Base-by-base conservation (phyloP, 2,113 vertebrate species). In the Cephalophus harveyi region DNA sequence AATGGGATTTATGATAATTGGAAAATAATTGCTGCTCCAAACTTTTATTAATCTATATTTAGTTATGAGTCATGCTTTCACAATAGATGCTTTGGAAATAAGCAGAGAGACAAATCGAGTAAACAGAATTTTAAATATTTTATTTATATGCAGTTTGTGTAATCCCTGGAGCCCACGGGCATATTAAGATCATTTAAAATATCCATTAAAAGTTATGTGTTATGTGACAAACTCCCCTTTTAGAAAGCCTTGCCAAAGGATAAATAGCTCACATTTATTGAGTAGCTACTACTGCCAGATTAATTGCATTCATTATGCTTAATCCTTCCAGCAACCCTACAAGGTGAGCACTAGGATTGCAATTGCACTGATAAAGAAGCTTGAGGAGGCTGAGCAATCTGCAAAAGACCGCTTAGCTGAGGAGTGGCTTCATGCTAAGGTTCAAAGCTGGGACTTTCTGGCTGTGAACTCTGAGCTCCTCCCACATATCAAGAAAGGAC, bases 1-100 rank as follows among this genome's bases (percentile, higher is more conserved):
- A 98, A 98, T 98, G 89, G 94, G 84, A 98, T 98, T 97, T 98
- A 95, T 97, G 97, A 98, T 98, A 97, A 98, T 97, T 98, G 98
- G 98, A 98, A 98, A 98, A 97, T 98, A 98, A 98, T 98, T 98
- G 97, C 97, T 57, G 21, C 96, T 98, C 84, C 98, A 97, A 98
- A 98, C 91, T 98, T 98, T 98, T 98, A 98, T 98, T 98, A 97
- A 98, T 98, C 98, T 98, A 95, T 97, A 97, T 98, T 98, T 98
- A 97, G 97, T 98, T 98, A 95, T 98, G 98, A 98, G 96, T 98
- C 98, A 97, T 97, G 89, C 95, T 97, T 97, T 97, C 96, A 98
- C 96, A 97, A 97, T 97, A 97, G 95, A 98, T 96, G 97, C 93
- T 96, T 98, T 96, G 87, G 93, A 97, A 97, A 95, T 97, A 96